Conservation (phyloP, 2,113 vertebrate genomes). For the Sebastes schlegelii region DNA sequence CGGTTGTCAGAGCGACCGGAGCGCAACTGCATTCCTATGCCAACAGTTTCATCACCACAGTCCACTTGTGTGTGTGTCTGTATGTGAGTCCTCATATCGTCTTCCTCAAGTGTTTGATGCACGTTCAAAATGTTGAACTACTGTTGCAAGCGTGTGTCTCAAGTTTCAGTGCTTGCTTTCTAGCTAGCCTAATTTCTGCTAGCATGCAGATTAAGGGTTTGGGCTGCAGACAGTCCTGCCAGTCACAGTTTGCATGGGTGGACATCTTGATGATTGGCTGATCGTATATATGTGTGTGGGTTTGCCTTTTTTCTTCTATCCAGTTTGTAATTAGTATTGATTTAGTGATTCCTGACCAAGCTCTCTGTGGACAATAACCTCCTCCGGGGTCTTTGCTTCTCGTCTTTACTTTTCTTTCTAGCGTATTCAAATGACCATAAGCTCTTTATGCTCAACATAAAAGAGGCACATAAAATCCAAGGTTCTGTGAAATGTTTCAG, state of each 20-base stretch:
- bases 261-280: constrained; percentile 25
- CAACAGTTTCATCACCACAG: constrained; percentile 54
- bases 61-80: neutral
- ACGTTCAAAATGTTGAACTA: constrained; percentile 13
- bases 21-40: constrained; percentile 58
- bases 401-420: constrained; percentile 20
- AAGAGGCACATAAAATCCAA: constrained; percentile 7
- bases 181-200: constrained; percentile 32
- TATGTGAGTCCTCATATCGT: constrained; percentile 3
- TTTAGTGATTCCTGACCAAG: constrained; percentile 57
- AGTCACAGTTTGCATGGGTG: constrained; percentile 33
- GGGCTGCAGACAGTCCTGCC: constrained; percentile 29
- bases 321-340: constrained; percentile 62
- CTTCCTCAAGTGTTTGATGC: constrained; percentile 7
- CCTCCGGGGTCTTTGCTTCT: constrained; percentile 7
- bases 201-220: constrained; percentile 31
- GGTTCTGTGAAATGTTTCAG: neutral
- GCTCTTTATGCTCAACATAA: constrained; percentile 5
- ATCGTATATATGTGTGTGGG: constrained; percentile 6
- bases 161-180: constrained; percentile 44
- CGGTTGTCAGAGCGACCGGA: constrained; percentile 64
- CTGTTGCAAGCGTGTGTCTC: constrained; percentile 25
- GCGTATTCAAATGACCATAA: neutral
- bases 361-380: constrained; percentile 27
- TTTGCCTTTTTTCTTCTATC: constrained; percentile 27